Base-by-base conservation (phyloP, 2,797 vertebrate species). In the Trematomus bernacchii region DNA sequence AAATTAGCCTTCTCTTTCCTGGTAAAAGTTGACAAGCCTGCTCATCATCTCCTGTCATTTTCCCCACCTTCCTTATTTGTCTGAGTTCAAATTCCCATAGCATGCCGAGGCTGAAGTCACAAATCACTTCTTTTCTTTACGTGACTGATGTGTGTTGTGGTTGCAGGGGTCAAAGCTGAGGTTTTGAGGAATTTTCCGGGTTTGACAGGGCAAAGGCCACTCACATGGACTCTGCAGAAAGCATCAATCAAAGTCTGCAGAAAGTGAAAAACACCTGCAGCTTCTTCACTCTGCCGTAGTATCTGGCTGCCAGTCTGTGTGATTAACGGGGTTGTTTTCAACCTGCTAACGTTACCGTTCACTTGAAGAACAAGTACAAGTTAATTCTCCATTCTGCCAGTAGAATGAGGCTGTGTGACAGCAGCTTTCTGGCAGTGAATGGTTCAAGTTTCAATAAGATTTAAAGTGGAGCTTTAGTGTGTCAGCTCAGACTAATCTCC, bases 221-320 rank as follows among this genome's bases (percentile, higher is more conserved):
- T 57, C 16, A 33, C 27, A 46, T 40, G 12, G 11, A 4, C 52
- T 47, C 54, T 55, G 23, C 62, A 60, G 14, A 14, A 65, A 21
- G 43, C 55, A 79, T 84, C 53, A 62, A 57, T 80, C 16, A 76
- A 18, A 52, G 59, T 53, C 12, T 21, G 18, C 30, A 47, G 54
- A 66, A 63, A 47, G 57, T 19, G 12, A 48, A 76, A 60, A 58
- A 27, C 16, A 30, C 61, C 15, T 30, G 51, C 2, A 46, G 6
- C 1, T 12, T 6, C 51, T 67, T 15, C 1, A 47, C 6, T 53
- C 40, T 18, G 2, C 10, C 14, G 30, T 42, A n/a, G 63, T 50
- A 68, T 58, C 48, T 43, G n/a, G 15, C 21, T n/a, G n/a, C n/a
- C n/a, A n/a, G n/a, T n/a, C n/a, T 50, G 19, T 61, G 33, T 66